Evolutionary conservation across 2,888 invertebrate genomes (phyloP), one percentile per base, ranked within the genome.

Genomic region (Apamea anceps): DNA sequence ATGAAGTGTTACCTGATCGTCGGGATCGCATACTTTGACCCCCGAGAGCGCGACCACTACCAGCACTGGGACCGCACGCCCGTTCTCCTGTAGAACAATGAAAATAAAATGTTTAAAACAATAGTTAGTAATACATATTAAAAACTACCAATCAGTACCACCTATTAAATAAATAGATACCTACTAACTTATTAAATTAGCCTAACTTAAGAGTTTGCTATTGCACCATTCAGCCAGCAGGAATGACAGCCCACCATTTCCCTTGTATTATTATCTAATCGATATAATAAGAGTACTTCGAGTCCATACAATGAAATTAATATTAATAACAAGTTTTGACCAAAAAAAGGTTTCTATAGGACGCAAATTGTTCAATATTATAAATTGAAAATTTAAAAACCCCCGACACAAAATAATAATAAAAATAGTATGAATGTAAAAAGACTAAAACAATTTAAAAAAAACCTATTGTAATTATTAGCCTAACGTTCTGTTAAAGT

Each of bases 1-100:
- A 15, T 28, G 45, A 32, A 73, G 45, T 73, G 25, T 32, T 95
- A 98, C 98, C 98, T 98, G 98, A 93, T 98, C 98, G 95, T 98
- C 98, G 94, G 98, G 98, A 94, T 98, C 98, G 98, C 98, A 98
- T 97, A 98, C 98, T 97, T 98, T 98, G 95, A 98, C 98, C 89
- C 98, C 98, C 75, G 98, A 97, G 89, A 98, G 97, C 48, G 98
- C 98, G 88, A 98, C 97, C 91, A 98, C 98, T 91, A 98, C 96
- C 84, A 98, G 96, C 87, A 98, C 98, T 71, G 98, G 97, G 90
- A 98, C 98, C 91, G 98, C 98, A 90, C 97, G 97, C 92, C 97
- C 97, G 92, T 96, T 97, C 92, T 97, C 97, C 98, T 98, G 97
- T 85, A 89, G 3, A 84, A 78, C 12, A 84, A 85, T 51, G 6